A percentile compares a stretch with the other conserved stretches of the same genome.
phyloP scores from a whole-genome alignment of 2,113 vertebrate species.

The Eulemur rufifrons region DNA sequence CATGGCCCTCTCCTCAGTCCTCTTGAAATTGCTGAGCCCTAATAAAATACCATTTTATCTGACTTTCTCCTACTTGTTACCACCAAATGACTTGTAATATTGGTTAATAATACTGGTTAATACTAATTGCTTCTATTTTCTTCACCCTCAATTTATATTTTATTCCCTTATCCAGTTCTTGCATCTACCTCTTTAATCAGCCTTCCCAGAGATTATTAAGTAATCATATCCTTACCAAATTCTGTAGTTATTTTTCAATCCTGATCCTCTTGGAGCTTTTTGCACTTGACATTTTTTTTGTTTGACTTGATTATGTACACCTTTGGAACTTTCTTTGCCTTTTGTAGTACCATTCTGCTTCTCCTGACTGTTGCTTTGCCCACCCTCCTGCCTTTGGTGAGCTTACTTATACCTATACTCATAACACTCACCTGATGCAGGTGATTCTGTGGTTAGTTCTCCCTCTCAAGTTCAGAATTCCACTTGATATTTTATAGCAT shows the following conservation, averaged over 20 bases:
- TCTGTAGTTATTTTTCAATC: background rate
- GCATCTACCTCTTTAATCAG: background rate
- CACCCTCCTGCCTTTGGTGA: background rate
- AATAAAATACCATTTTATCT: background rate
- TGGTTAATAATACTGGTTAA: background rate
- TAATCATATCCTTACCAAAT: background rate
- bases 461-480: background rate
- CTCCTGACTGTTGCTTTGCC: background rate
- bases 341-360: background rate
- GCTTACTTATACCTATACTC: accelerated
- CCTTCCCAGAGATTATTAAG: background rate
- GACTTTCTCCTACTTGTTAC: background rate
- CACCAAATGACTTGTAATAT: background rate
- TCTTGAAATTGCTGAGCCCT: background rate
- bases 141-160: accelerated
- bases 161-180: no score
- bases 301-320: background rate
- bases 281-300: background rate
- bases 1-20: background rate
- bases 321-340: background rate
- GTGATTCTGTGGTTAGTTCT: background rate
- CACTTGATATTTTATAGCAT: background rate
- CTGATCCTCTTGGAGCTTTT: background rate
- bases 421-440: background rate
- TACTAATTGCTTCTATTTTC: background rate